Base-by-base conservation (phyloP, 2,113 vertebrate species). In the Phylloscopus trochiloides region DNA sequence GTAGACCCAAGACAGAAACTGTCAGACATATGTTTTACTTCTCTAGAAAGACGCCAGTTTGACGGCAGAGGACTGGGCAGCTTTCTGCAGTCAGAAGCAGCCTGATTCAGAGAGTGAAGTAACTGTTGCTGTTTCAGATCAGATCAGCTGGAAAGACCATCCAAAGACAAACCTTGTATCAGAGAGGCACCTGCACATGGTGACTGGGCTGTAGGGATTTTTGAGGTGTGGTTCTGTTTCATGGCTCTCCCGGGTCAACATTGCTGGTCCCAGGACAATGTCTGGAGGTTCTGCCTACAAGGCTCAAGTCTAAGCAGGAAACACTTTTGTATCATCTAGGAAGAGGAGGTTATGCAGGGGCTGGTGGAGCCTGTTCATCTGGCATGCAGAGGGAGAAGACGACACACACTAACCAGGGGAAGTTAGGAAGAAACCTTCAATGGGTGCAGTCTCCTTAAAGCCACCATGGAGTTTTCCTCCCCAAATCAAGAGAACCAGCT, bases 21-120 rank as follows among this genome's bases (percentile, higher is more conserved):
- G 50, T 68, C 50, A 90, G 71, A 55, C 54, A 40, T 45, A 76
- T 38, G 62, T 83, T 95, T 80, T 51, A 47, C 67, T 85, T 95
- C 67, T 80, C 50, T 47, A 26, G 51, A 82, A 82, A 65, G 52
- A 65, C 45, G 81, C 8, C 11, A 40, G 17, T 65, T 45, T 88
- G 58, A 70, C 31, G 63, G 47, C 26, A 80, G 38, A 88, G 32
- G 63, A 66, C 51, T 62, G 50, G 38, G 34, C 12, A 86, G 9
- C 55, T 66, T 80, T 83, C 21, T 55, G 66, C 51, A 62, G 15
- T n/a, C 2, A 6, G 67, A 90, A 75, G 65, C 32, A 91, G 38
- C 21, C 29, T 55, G 62, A 80, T 74, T 42, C 47, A 66, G 5
- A 51, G 38, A 32, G 18, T 19, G 38, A 71, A 78, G 36, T 34